Evolutionary conservation across 92 coral and sea anemone species (phyloP).

Genomic region (Palythoa caribaeorum): DNA sequence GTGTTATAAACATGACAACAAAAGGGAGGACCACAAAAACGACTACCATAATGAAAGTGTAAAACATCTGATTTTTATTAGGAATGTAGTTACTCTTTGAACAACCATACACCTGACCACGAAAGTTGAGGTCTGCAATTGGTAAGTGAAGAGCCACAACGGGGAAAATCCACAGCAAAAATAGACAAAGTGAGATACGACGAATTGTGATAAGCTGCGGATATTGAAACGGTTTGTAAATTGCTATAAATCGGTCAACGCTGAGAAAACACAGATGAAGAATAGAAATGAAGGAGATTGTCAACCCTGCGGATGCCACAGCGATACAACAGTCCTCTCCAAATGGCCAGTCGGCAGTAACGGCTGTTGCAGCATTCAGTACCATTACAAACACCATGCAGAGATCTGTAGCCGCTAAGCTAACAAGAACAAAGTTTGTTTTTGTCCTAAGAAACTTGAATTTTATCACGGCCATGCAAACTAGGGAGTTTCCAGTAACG

Average conservation of each 20-base stretch:
- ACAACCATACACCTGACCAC: conserved; percentile 90
- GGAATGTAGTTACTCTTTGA: conserved; percentile 33
- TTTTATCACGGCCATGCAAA: conserved; percentile 71
- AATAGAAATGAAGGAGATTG: conserved; percentile 80
- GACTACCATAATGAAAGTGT: conserved; percentile 67
- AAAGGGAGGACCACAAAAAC: conserved; percentile 81
- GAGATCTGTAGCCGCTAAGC: conserved; percentile 88
- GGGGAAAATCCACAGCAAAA: conserved; percentile 70
- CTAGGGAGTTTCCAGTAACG: conserved; percentile 75
- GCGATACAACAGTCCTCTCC: conserved; percentile 77
- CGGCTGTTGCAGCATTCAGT: conserved; percentile 76
- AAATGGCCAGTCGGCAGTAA: conserved; percentile 85
- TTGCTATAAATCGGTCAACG: conserved; percentile 90
- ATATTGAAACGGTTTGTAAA: conserved; percentile 82
- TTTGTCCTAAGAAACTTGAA: conserved; percentile 78
- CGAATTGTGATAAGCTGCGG: conserved; percentile 67
- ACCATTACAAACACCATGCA: conserved; percentile 86
- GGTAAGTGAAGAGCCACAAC: conserved; percentile 73
- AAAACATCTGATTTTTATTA: conserved; percentile 48
- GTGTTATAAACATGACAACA: conserved; percentile 70
- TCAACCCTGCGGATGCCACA: conserved; percentile 74
- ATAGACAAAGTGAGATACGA: conserved; percentile 50
- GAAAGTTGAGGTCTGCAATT: conserved; percentile 74
- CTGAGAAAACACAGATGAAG: conserved; percentile 91
- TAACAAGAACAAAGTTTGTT: conserved; percentile 79